phyloP scores from a whole-genome alignment of 2,797 vertebrate genomes.

The Cyclopterus lumpus region DNA sequence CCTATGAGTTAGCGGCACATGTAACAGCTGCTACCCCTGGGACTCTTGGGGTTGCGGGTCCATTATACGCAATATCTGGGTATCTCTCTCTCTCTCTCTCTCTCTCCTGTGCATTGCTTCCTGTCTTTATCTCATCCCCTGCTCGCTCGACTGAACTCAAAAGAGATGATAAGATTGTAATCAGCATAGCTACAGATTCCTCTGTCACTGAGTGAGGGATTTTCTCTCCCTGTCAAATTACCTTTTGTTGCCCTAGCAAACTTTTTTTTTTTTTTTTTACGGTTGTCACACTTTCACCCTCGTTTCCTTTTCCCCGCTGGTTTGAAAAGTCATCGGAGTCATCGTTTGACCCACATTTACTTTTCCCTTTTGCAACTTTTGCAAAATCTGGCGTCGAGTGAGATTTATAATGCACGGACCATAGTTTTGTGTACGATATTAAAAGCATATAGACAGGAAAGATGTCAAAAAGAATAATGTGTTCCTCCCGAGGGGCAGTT shows the following conservation, averaged over 20 bases:
- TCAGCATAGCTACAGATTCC: constrained; percentile 18
- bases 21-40: constrained; percentile 50
- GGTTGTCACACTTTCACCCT: constrained; percentile 11
- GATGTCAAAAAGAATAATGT: background rate
- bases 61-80: constrained; percentile 43
- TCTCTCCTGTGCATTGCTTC: constrained; percentile 10
- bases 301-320: background rate
- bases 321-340: background rate
- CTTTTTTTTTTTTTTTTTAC: background rate
- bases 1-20: constrained; percentile 26
- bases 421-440: background rate
- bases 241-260: constrained; percentile 28
- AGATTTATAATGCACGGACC: background rate
- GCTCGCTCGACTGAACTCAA: constrained; percentile 36
- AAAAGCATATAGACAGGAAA: background rate
- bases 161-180: constrained; percentile 50
- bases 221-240: constrained; percentile 12
- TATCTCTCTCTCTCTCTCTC: background rate
- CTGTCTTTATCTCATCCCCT: constrained; percentile 50
- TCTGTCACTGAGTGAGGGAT: background rate
- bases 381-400: background rate
- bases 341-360: background rate
- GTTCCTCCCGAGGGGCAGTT: background rate
- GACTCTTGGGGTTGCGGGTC: constrained; percentile 9
- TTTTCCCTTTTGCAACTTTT: background rate